Percentiles rank a stretch among this genome's conserved stretches.
These are phyloP conservation scores for Petrocephalus microphthalmus DNA, from an alignment of 2,113 vertebrate species.

Conservation along the genomic window DNA sequence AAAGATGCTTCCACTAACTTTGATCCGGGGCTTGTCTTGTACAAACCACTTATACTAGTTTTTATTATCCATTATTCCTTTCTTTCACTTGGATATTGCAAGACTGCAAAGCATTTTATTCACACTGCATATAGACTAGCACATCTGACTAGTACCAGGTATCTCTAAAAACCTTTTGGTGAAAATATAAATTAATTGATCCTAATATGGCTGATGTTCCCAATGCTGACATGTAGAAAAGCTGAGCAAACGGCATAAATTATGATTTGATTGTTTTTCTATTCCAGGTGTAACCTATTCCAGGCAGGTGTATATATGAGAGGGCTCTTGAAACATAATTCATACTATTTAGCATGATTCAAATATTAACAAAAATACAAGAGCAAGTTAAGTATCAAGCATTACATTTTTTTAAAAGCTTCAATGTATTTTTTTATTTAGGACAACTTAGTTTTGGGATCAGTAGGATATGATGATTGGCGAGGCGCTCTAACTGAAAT, in stretches of 20 bases:
- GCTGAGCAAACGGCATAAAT: not conserved
- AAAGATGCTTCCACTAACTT: not conserved
- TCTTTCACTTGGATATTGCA: not conserved
- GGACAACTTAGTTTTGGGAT: conserved; percentile 52
- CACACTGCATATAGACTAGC: not conserved
- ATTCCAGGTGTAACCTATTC: not conserved
- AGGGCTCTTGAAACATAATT: not conserved
- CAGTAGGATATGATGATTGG: conserved; percentile 54
- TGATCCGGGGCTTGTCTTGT: not conserved
- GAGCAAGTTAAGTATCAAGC: not conserved
- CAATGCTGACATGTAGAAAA: not conserved
- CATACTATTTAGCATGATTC: not conserved
- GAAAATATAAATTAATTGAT: too few species aligned
- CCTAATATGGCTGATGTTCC: not conserved
- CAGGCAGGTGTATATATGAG: not conserved
- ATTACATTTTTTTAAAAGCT: not conserved
- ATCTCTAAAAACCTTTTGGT: too few species aligned
- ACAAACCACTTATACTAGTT: not conserved
- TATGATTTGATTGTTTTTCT: not conserved
- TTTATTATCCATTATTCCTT: not conserved
- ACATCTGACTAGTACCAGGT: not conserved
- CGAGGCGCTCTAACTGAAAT: conserved; percentile 40
- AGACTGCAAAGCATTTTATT: not conserved
- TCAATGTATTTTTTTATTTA: conserved; percentile 25
- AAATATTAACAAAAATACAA: not conserved